Conservation (phyloP, 2,113 vertebrate genomes). For the Cathartes aura region DNA sequence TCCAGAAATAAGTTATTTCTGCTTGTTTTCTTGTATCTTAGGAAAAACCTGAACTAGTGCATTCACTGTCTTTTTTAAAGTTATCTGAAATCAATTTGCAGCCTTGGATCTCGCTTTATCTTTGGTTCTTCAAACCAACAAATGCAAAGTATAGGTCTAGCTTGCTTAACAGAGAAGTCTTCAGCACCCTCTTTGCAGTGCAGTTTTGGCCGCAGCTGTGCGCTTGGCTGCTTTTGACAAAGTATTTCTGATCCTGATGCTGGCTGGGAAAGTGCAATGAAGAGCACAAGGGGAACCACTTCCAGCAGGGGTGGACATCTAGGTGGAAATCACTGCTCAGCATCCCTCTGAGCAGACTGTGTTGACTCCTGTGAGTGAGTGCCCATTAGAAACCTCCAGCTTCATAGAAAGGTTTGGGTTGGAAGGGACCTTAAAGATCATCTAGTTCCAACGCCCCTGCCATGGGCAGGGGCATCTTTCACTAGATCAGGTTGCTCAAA, state of each 20-base stretch:
- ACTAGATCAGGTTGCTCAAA: no score
- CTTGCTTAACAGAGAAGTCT: background rate
- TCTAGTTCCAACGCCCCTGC: no score
- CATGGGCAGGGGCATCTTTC: no score
- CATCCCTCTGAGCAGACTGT: background rate
- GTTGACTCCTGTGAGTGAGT: rapidly evolving
- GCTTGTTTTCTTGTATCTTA: background rate
- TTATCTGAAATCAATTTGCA: background rate
- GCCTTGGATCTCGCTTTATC: background rate
- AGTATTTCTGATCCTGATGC: background rate
- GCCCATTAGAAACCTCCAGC: background rate
- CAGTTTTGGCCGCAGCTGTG: background rate
- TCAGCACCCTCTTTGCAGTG: background rate
- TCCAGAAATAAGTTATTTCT: background rate
- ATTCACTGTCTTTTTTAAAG: background rate
- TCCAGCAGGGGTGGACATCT: background rate
- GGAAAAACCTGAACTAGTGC: background rate
- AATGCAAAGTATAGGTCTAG: background rate
- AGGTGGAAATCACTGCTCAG: background rate
- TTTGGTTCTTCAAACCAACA: background rate
- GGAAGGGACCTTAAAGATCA: no score
- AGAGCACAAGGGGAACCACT: background rate
- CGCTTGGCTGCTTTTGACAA: rapidly evolving
- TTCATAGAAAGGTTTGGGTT: no score
- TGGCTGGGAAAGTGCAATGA: background rate